Percentiles rank a stretch among this genome's conserved stretches.
Evolutionary conservation across 2,888 invertebrate genomes (phyloP).

Genomic region (Drosophila cyrtoloma): DNA sequence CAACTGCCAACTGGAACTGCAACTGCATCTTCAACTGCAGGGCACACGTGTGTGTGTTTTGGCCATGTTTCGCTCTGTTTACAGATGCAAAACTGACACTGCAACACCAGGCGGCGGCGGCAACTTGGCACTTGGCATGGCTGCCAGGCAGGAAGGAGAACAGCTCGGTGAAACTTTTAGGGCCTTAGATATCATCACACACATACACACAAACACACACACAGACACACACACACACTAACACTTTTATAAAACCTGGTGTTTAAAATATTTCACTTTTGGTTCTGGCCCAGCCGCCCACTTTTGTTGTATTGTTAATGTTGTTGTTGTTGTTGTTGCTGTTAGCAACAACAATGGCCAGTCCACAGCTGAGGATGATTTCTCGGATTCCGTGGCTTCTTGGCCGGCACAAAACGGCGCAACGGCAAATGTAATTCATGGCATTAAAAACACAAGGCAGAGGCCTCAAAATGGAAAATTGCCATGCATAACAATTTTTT

Average conservation of each 20-base stretch:
- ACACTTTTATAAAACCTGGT: conserved; percentile 47
- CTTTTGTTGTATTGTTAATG: conserved; percentile 18
- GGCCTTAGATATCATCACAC: conserved; percentile 51
- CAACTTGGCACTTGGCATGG: conserved; percentile 48
- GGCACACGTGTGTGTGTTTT: conserved; percentile 12
- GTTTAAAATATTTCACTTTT: conserved; percentile 83
- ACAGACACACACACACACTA: conserved; percentile 11
- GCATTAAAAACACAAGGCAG: conserved; percentile 69
- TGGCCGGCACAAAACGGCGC: conserved; percentile 24
- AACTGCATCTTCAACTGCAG: conserved; percentile 3
- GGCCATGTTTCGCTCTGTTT: conserved; percentile 67
- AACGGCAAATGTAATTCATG: conserved; percentile 70
- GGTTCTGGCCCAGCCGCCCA: conserved; percentile 60
- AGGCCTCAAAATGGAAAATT: conserved; percentile 82
- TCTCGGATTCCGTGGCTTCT: conserved; percentile 36
- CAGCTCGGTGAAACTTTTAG: conserved; percentile 28
- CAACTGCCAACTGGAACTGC: conserved; percentile 29
- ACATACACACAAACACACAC: conserved; percentile 29
- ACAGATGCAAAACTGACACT: conserved; percentile 73
- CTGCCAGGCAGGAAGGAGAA: conserved; percentile 20
- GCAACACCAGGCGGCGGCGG: conserved; percentile 51
- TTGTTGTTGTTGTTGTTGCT: conserved; percentile 17
- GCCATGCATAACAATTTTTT: conserved; percentile 80
- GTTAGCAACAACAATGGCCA: conserved; percentile 55
- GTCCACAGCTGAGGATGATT: conserved; percentile 42